These are phyloP conservation scores for Drosophila affinis DNA, from an alignment of 2,888 invertebrate species.

Conservation along the genomic window DNA sequence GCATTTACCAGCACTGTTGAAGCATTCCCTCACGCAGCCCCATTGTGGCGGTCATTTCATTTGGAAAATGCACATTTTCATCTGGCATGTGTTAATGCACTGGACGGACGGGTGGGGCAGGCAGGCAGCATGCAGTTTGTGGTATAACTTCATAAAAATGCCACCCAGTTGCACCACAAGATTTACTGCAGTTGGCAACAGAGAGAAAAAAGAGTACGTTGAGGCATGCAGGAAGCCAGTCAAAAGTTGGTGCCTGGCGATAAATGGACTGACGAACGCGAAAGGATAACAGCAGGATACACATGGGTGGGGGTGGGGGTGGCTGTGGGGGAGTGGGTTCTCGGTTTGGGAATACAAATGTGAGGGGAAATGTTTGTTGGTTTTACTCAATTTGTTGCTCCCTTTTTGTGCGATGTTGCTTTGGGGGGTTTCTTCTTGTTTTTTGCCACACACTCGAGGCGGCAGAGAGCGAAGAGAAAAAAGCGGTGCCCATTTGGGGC, in stretches of 20 bases:
- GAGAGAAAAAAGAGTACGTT: not conserved
- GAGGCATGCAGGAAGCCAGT: slow-evolving; percentile 8
- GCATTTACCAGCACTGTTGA: not conserved
- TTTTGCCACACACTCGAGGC: slow-evolving; percentile 36
- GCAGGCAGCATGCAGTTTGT: slow-evolving; percentile 17
- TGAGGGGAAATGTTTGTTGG: slow-evolving; percentile 44
- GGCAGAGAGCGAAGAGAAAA: slow-evolving; percentile 46
- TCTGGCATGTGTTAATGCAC: slow-evolving; percentile 39
- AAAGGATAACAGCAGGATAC: slow-evolving; percentile 50
- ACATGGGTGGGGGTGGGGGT: not conserved
- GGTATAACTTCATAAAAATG: slow-evolving; percentile 53
- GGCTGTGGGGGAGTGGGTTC: not conserved
- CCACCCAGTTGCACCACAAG: slow-evolving; percentile 46
- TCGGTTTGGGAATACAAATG: slow-evolving; percentile 66
- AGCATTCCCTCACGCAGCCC: not conserved
- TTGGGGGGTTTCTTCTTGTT: slow-evolving; percentile 25
- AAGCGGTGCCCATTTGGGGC: slow-evolving; percentile 29
- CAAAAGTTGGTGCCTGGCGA: slow-evolving; percentile 51
- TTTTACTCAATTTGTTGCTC: slow-evolving; percentile 43
- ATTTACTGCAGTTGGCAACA: slow-evolving; percentile 38
- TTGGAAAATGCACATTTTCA: slow-evolving; percentile 36
- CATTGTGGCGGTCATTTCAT: slow-evolving; percentile 20
- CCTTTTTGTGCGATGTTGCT: slow-evolving; percentile 38
- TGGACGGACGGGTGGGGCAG: not conserved
- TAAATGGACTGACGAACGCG: slow-evolving; percentile 56